phyloP scores from a whole-genome alignment of 2,797 vertebrate genomes.

The Sebastes iracundus region DNA sequence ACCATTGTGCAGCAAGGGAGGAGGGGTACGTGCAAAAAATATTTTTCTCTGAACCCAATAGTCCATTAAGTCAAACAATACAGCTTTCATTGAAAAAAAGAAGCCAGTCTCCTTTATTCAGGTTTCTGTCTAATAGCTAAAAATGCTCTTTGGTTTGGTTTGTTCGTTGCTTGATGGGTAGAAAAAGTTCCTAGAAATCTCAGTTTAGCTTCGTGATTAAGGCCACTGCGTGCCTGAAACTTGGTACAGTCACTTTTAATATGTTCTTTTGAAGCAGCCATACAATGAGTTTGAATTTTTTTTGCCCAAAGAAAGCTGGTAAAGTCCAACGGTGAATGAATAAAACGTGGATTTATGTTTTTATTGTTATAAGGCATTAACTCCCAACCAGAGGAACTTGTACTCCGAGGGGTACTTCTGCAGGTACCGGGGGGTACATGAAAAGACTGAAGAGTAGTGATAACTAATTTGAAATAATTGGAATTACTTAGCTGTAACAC shows the following conservation, averaged over 20 bases:
- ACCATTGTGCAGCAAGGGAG: neutral
- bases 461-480: neutral
- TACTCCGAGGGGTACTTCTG: neutral
- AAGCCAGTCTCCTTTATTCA: neutral
- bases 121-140: neutral
- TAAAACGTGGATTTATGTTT: neutral
- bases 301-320: neutral
- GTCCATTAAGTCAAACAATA: conserved; percentile 38
- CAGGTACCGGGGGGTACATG: neutral
- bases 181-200: neutral
- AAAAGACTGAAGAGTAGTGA: neutral
- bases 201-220: conserved; percentile 5
- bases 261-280: neutral
- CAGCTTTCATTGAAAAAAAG: conserved; percentile 10
- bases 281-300: neutral
- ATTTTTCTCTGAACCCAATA: conserved; percentile 8
- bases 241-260: neutral
- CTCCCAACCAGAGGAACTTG: neutral
- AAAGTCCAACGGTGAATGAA: neutral
- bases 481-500: neutral
- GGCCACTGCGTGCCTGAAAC: neutral
- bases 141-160: conserved; percentile 23
- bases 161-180: conserved; percentile 26
- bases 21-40: neutral
- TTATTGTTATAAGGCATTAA: neutral